Base-by-base conservation (phyloP, 1,140 invertebrate genomes). In the Drosophila seguyi region DNA sequence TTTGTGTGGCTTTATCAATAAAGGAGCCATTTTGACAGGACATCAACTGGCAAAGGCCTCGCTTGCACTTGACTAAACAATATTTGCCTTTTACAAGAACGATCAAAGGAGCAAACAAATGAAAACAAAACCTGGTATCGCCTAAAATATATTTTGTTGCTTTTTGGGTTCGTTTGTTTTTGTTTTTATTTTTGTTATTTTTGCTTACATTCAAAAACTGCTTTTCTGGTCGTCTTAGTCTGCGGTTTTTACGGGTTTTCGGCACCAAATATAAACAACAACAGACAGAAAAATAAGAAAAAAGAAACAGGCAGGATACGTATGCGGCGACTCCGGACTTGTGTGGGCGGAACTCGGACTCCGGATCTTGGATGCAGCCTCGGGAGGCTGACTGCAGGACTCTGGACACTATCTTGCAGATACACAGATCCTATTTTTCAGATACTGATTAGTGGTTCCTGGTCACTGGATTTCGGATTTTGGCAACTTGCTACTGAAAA, bases 1-100 rank as follows among this genome's bases (percentile, higher is more conserved):
- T 61, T 45, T 45, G 57, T 65, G 69, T 66, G 76, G 76, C 80
- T 88, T 87, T 87, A 87, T 88, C 79, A 88, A 88, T 87, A 83
- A 87, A 79, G 67, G 67, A 68, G 67, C 63, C 52, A 38, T 60
- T 59, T 58, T 71, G 67, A 57, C 63, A 66, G 67, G 50, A 68
- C 67, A 71, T 68, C 63, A 71, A 71, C 66, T 69, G 66, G 47
- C 62, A 55, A 45, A 45, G 42, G 38, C 62, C 48, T 67, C 31
- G 47, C 47, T 48, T 29, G n/a, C 66, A 69, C 66, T 69, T 50
- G 66, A 50, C 66, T 69, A 25, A 55, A 34, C 67, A 68, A 71
- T 71, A 72, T 50, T 72, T 48, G n/a, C 5, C 61, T 44, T 57
- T 69, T 69, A 7, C 48, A 44, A 31, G 18, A 44, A 18, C 45